Percentiles rank a stretch among this genome's conserved stretches.
phyloP scores from a whole-genome alignment of 2,113 vertebrate species.

The Sylvia atricapilla region DNA sequence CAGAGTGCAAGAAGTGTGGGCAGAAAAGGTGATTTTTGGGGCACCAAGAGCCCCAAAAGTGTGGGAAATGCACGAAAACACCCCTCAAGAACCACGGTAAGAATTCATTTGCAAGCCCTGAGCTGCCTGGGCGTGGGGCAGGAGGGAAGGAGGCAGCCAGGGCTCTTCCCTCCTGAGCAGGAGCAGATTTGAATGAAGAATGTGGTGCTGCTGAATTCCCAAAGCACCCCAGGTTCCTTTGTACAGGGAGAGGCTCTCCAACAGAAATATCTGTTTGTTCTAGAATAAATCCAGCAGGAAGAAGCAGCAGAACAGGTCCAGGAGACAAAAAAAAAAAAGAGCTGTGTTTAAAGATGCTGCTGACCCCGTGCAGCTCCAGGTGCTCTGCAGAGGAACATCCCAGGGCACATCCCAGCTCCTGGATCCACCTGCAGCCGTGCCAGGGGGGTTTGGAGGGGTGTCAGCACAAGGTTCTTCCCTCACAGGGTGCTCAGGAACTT shows the following conservation, averaged over 20 bases:
- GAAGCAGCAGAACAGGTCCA: neutral
- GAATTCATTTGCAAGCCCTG: neutral
- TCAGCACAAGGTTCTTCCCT: neutral
- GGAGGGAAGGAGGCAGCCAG: neutral
- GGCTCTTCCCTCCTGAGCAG: neutral
- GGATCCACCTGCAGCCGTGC: rapidly evolving
- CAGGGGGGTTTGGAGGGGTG: neutral
- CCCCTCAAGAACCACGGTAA: neutral
- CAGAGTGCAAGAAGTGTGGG: rapidly evolving
- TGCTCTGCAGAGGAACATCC: rapidly evolving
- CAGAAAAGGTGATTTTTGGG: no score
- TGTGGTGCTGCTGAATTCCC: neutral
- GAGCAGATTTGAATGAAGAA: conserved; percentile 41
- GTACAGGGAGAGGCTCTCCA: conserved; percentile 6
- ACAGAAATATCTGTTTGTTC: conserved; percentile 41
- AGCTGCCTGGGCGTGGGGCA: neutral
- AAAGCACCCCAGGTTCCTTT: neutral
- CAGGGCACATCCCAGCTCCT: neutral
- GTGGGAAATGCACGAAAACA: neutral
- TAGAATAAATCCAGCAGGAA: conserved; percentile 13
- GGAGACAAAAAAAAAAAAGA: neutral
- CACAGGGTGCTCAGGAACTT: neutral
- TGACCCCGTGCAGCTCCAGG: neutral
- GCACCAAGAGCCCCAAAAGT: neutral
- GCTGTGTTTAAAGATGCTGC: neutral